Conservation (phyloP, 2,113 vertebrate genomes). For the Panurus biarmicus region DNA sequence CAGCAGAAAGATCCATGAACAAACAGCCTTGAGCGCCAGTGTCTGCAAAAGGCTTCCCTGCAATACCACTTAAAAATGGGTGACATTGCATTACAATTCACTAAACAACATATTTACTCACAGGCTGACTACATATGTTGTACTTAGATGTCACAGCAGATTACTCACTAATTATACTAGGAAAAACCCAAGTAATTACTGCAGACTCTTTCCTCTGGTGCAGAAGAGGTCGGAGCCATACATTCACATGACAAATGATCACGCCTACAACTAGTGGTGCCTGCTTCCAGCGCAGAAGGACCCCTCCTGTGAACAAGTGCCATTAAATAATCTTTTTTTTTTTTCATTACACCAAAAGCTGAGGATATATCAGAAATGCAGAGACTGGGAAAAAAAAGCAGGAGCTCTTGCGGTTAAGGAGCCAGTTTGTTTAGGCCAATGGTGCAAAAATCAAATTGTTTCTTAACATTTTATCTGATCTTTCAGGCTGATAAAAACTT, state of each 20-base stretch:
- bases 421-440: background rate
- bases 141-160: slow-evolving; percentile 45
- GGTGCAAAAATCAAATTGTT: background rate
- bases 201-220: background rate
- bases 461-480: background rate
- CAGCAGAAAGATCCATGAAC: background rate
- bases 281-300: background rate
- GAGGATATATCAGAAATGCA: background rate
- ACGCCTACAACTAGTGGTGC: background rate
- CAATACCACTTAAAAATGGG: background rate
- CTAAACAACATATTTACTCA: slow-evolving; percentile 6
- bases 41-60: background rate
- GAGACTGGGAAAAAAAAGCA: background rate
- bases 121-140: background rate
- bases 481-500: slow-evolving; percentile 34
- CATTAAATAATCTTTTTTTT: background rate
- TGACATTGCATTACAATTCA: background rate
- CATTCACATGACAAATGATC: slow-evolving; percentile 41
- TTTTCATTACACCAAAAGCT: background rate
- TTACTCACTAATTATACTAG: slow-evolving; percentile 48
- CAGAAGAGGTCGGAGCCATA: background rate
- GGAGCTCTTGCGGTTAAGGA: rapidly evolving
- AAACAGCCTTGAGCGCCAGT: background rate
- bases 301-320: background rate
- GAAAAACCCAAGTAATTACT: slow-evolving; percentile 49